A percentile compares a stretch with the other conserved stretches of the same genome.
Evolutionary conservation across 2,113 vertebrate species (phyloP).

Genomic region (Heterocephalus glaber): DNA sequence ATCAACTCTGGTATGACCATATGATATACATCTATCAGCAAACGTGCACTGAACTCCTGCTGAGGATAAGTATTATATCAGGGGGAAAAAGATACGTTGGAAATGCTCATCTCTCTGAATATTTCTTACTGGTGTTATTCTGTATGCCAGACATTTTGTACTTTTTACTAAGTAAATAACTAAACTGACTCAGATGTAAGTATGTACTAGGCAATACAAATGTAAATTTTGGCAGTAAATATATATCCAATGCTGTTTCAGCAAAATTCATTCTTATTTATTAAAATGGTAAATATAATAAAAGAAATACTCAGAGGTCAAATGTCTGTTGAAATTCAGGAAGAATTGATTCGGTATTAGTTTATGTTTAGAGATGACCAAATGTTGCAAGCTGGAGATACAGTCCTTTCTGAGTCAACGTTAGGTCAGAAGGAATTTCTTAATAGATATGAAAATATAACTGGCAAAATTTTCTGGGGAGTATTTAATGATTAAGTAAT

Average conservation of each 20-base stretch:
- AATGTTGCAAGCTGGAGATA: not conserved
- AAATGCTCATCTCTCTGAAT: conserved; percentile 36
- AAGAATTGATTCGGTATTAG: not conserved
- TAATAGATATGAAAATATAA: not conserved
- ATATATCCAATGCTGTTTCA: not conserved
- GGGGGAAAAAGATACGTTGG: not conserved
- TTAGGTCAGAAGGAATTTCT: not conserved
- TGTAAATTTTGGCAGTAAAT: not conserved
- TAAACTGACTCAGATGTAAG: not conserved
- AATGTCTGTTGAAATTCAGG: not conserved
- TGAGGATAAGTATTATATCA: not conserved
- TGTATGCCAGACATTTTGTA: not conserved
- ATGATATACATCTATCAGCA: conserved; percentile 29
- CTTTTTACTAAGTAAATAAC: not conserved
- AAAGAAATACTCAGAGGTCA: not conserved
- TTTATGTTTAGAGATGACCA: not conserved
- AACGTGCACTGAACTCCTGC: not conserved
- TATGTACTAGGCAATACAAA: not conserved
- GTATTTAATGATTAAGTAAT: not conserved
- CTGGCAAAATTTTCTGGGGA: not conserved
- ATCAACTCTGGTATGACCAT: not conserved
- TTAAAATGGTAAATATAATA: not conserved
- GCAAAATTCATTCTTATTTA: not conserved
- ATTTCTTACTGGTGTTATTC: not conserved
- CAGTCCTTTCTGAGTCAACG: not conserved